Percentiles rank a stretch among this genome's conserved stretches.
Evolutionary conservation across 2,797 vertebrate species (phyloP).

Genomic region (Taeniopygia guttata): DNA sequence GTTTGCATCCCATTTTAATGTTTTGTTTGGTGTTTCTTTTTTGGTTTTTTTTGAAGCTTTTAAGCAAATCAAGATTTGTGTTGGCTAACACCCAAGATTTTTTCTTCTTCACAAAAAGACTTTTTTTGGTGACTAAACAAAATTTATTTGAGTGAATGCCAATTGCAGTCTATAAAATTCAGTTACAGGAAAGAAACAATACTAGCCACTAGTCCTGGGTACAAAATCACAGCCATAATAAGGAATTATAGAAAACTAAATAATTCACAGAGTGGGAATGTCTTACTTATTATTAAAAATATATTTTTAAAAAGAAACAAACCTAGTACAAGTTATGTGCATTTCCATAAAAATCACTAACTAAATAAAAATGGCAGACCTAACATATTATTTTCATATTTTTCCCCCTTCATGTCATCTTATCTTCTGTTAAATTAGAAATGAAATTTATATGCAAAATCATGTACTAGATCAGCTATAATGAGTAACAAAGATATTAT

Average conservation of each 20-base stretch:
- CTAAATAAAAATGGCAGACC: neutral
- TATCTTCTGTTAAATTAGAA: neutral
- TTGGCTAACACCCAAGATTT: neutral
- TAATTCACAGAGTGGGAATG: neutral
- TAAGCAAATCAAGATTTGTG: neutral
- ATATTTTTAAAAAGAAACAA: rapidly evolving
- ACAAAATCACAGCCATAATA: neutral
- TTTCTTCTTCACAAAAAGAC: neutral
- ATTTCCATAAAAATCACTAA: neutral
- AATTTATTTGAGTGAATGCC: neutral
- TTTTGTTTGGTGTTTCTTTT: neutral
- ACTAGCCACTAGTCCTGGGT: neutral
- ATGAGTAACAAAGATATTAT: neutral
- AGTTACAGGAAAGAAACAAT: neutral
- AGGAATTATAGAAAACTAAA: neutral
- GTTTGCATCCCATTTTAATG: neutral
- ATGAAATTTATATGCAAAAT: neutral
- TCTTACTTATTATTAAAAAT: neutral
- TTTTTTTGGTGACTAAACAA: neutral
- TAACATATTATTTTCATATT: neutral
- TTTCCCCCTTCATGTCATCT: neutral
- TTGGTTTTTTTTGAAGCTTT: neutral
- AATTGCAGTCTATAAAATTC: neutral
- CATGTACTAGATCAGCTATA: neutral
- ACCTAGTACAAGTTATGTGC: neutral